phyloP scores from a whole-genome alignment of 2,888 invertebrate species.

The Anarsia innoxiella region DNA sequence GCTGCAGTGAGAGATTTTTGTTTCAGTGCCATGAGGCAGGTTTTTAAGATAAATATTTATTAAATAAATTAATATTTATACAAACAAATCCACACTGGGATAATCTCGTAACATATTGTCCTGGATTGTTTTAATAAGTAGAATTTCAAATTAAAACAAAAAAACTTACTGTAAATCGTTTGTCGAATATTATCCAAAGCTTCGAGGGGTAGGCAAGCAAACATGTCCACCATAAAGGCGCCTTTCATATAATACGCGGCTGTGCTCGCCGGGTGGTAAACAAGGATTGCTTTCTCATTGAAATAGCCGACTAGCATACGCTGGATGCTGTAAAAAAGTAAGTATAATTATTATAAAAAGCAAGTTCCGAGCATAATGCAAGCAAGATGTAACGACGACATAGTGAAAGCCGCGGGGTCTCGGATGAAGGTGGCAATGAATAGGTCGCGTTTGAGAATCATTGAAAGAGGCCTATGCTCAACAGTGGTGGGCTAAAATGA shows the following conservation, averaged over 20 bases:
- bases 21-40: too few relatives aligned
- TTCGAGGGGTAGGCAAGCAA: conserved; percentile 45
- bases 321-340: conserved; percentile 49
- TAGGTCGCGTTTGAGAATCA: too few relatives aligned
- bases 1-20: too few relatives aligned
- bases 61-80: background rate
- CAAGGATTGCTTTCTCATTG: conserved; percentile 43
- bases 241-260: conserved; percentile 51
- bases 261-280: conserved; percentile 55
- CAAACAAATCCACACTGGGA: background rate
- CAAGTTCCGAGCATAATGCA: too few relatives aligned
- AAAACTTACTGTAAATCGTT: background rate
- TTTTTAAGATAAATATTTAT: background rate
- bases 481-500: too few relatives aligned
- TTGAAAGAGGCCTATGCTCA: too few relatives aligned
- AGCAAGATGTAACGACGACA: too few relatives aligned
- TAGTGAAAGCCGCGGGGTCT: too few relatives aligned
- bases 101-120: too few relatives aligned
- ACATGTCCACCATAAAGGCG: conserved; percentile 42
- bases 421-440: too few relatives aligned
- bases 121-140: too few relatives aligned
- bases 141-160: background rate
- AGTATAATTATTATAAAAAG: too few relatives aligned
- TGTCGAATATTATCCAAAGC: conserved; percentile 20
- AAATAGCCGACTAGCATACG: conserved; percentile 55